Evolutionary conservation across 2,888 invertebrate species (phyloP), one percentile per base, ranked within the genome.

Genomic region (Dryocosmus kuriphilus): DNA sequence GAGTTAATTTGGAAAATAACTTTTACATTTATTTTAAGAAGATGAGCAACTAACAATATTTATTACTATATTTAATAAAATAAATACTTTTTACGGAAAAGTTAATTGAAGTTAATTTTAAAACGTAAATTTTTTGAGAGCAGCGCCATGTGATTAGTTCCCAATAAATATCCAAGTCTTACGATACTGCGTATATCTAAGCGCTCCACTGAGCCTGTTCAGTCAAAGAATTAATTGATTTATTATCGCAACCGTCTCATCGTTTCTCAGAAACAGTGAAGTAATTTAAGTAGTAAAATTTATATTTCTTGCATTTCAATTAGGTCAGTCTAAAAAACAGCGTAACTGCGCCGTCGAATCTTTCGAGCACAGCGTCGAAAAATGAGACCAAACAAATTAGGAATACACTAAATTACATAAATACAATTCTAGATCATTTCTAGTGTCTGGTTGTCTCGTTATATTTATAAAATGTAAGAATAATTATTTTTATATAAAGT

Each of bases 361-460:
- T 71, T 71, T 51, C 30, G 71, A 51, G 27, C 30, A 51, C 71
- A 51, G 71, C 5, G 27, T 51, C 51, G 51, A 51, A 71, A 67
- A 71, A 71, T n/a, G 71, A 71, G 46, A 71, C 46, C n/a, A 71
- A 30, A n/a, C 51, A 30, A 51, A 51, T 51, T 16, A 41, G n/a
- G 30, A 71, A 71, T 71, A 51, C 30, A 30, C n/a, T 71, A 71
- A 71, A 71, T 71, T 51, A 71, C 51, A 71, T 51, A 71, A 71
- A 71, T 71, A 30, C 71, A 51, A 71, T 46, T 71, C 30, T 51
- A 71, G 41, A 30, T 51, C 27, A 51, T 71, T 46, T 71, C 32
- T 51, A 51, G n/a, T 71, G 51, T 71, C 51, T 22, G n/a, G 51
- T n/a, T 71, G n/a, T 30, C 30, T 71, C 30, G 67, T 67, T 41